Conservation (phyloP, 2,888 invertebrate genomes). For the Balanococcus diminutus region DNA sequence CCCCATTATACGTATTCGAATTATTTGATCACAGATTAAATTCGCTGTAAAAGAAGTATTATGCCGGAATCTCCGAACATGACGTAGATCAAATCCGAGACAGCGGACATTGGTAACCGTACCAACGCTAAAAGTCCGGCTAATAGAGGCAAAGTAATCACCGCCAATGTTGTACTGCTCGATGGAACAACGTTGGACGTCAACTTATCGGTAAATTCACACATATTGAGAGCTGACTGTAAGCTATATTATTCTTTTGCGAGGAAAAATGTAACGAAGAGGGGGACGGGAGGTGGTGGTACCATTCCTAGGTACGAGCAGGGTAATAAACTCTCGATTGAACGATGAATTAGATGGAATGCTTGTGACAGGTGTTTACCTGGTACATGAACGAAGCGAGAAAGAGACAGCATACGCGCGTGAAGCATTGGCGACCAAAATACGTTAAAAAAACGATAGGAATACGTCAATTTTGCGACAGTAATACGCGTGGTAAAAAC, state of each 20-base stretch:
- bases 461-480: too few relatives aligned
- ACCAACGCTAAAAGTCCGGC: slow-evolving; percentile 61
- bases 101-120: slow-evolving; percentile 51
- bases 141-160: slow-evolving; percentile 70
- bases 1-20: too few relatives aligned
- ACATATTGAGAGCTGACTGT: neutral
- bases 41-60: neutral
- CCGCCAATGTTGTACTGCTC: slow-evolving; percentile 79
- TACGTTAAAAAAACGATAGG: too few relatives aligned
- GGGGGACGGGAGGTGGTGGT: neutral
- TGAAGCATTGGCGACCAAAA: too few relatives aligned
- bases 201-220: slow-evolving; percentile 75
- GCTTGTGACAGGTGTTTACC: slow-evolving; percentile 51
- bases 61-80: slow-evolving; percentile 48
- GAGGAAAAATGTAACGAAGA: neutral
- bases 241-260: neutral
- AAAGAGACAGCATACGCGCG: too few relatives aligned
- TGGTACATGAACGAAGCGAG: slow-evolving; percentile 34
- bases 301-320: neutral
- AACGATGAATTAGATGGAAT: slow-evolving; percentile 31
- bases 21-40: slow-evolving; percentile 1
- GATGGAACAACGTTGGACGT: slow-evolving; percentile 85
- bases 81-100: slow-evolving; percentile 56
- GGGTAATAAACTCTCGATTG: slow-evolving; percentile 44
- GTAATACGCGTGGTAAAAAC: too few relatives aligned